Base-by-base conservation (phyloP, 2,797 vertebrate species). In the Typhlichthys subterraneus region DNA sequence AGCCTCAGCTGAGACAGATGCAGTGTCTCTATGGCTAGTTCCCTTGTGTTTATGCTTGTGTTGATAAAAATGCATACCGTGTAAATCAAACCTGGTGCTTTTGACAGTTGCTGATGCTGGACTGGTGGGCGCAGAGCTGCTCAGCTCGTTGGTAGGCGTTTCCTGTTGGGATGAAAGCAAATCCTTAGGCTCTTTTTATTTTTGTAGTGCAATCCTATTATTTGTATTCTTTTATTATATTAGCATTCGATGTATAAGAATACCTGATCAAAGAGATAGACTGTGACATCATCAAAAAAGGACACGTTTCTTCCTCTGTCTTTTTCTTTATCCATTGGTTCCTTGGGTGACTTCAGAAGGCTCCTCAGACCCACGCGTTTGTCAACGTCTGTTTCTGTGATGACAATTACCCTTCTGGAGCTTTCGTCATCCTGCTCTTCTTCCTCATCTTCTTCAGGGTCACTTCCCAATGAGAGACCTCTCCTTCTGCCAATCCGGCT, bases 261-360 rank as follows among this genome's bases (percentile, higher is more conserved):
- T 85, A 96, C 96, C 96, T 98, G 96, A 92, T 98, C 96, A 85
- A 98, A 98, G 65, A 97, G 94, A 90, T 96, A 96, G 83, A 98
- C 93, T 11, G 96, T 97, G 90, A 97, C 96, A 91, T 98, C 95
- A 88, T 97, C 96, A 87, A 96, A 96, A 88, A 98, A 98, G 78
- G 96, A 98, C 85, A 98, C 96, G 48, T 96, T 98, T 76, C 92
- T 91, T 80, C 90, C 95, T 85, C 89, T 93, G 90, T 95, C 94
- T 75, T 87, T 91, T 65, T 95, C 94, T 76, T 90, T 93, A 80
- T 96, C 94, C 80, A 92, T 85, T 4, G 89, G 80, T 33, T 96
- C 95, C 77, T 94, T 95, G 54, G 95, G 96, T 1, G 95, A 96
- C 77, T 97, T 98, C 82, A 98, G 90, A 66, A 96, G 90, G 74